Conservation (phyloP, 2,888 invertebrate species). For the Ochropleura plecta region DNA sequence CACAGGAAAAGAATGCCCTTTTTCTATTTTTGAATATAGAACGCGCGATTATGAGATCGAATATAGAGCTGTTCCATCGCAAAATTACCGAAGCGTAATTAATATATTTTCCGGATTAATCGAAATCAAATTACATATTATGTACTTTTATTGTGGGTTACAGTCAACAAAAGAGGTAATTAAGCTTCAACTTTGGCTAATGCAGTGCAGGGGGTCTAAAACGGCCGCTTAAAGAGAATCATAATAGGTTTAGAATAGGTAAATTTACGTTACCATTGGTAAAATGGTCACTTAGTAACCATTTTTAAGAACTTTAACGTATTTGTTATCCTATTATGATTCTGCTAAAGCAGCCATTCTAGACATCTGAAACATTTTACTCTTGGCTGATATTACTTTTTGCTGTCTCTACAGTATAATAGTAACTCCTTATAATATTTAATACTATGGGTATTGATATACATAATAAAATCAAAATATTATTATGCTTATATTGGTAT, state of each 20-base stretch:
- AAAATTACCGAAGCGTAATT: background rate
- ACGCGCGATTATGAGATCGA: background rate
- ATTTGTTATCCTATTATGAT: too few species aligned
- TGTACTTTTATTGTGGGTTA: background rate
- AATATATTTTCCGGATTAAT: background rate
- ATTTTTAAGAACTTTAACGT: too few species aligned
- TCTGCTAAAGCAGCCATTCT: too few species aligned
- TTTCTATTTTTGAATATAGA: background rate
- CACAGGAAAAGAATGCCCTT: background rate
- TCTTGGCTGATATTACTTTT: background rate
- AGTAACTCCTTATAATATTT: constrained; percentile 7
- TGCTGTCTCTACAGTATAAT: background rate
- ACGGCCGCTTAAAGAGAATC: too few species aligned
- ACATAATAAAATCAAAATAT: constrained; percentile 6
- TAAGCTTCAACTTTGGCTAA: background rate
- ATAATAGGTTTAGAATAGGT: too few species aligned
- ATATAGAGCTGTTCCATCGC: too few species aligned
- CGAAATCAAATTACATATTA: background rate
- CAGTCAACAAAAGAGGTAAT: background rate
- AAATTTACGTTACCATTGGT: too few species aligned
- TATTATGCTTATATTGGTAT: constrained; percentile 20
- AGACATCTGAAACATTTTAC: too few species aligned
- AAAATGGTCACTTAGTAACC: too few species aligned
- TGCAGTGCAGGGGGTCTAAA: background rate
- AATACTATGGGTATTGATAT: constrained; percentile 25